phyloP scores from a whole-genome alignment of 1,140 invertebrate species.

The Macrotrachela quadricornifera region DNA sequence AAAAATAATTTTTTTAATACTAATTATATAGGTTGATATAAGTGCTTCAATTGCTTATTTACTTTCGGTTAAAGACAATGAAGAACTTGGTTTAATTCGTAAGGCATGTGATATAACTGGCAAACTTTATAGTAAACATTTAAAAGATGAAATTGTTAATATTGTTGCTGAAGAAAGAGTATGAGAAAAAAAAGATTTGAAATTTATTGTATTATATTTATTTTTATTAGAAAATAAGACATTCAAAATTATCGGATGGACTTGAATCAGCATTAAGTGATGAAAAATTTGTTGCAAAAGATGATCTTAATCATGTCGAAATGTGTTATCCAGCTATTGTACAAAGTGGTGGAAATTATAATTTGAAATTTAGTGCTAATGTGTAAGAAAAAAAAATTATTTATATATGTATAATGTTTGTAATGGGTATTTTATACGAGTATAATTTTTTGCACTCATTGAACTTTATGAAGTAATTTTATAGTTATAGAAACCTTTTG shows the following conservation, averaged over 20 bases:
- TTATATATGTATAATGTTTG: too few species aligned
- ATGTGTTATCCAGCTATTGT: constrained; percentile 96
- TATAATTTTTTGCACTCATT: too few species aligned
- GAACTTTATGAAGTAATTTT: too few species aligned
- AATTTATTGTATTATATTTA: not conserved
- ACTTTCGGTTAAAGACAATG: constrained; percentile 82
- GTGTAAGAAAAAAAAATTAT: constrained; percentile 41
- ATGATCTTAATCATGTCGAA: constrained; percentile 66
- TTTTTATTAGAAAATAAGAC: constrained; percentile 53
- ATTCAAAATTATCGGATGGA: constrained; percentile 76
- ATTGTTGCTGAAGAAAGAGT: constrained; percentile 86
- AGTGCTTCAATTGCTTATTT: constrained; percentile 58
- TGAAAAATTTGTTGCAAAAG: constrained; percentile 70
- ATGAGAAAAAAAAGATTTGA: not conserved
- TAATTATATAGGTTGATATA: constrained; percentile 67
- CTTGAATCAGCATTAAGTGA: constrained; percentile 53
- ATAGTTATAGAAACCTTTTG: too few species aligned
- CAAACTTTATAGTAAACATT: constrained; percentile 82
- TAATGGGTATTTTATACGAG: too few species aligned
- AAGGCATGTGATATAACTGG: constrained; percentile 75
- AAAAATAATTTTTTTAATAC: not conserved
- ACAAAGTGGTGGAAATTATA: constrained; percentile 89
- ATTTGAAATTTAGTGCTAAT: constrained; percentile 75
- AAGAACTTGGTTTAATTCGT: constrained; percentile 70
- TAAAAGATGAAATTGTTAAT: constrained; percentile 92